Percentiles rank a stretch among this genome's conserved stretches.
Evolutionary conservation across 2,888 invertebrate genomes (phyloP).

Genomic region (Choreutis nemorana): DNA sequence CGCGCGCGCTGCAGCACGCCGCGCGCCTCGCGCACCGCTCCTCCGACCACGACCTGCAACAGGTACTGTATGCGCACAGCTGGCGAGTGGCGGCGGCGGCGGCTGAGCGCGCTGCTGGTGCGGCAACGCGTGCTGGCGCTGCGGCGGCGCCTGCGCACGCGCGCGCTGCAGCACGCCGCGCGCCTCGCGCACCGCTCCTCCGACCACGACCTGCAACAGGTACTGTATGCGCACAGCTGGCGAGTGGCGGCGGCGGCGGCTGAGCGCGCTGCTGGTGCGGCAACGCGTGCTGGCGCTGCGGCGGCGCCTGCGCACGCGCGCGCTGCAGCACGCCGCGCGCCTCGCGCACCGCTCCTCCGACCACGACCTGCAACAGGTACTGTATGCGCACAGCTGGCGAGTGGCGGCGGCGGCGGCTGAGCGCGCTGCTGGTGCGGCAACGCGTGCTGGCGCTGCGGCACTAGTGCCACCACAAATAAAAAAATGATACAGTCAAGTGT

Average conservation of each 20-base stretch:
- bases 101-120: slow-evolving; percentile 26
- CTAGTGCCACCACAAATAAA: too few species aligned
- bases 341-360: slow-evolving; percentile 45
- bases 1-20: slow-evolving; percentile 32
- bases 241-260: slow-evolving; percentile 16
- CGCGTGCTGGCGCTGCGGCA: slow-evolving; percentile 41
- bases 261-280: slow-evolving; percentile 29
- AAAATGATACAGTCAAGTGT: too few species aligned
- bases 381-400: too few species aligned
- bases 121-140: slow-evolving; percentile 39
- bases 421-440: slow-evolving; percentile 29
- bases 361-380: slow-evolving; percentile 46
- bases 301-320: slow-evolving; percentile 32
- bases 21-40: slow-evolving; percentile 43
- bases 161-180: slow-evolving; percentile 34
- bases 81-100: slow-evolving; percentile 20
- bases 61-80: slow-evolving; percentile 22
- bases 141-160: slow-evolving; percentile 32
- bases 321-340: slow-evolving; percentile 32
- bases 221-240: too few species aligned
- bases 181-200: slow-evolving; percentile 45
- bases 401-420: slow-evolving; percentile 21
- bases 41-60: slow-evolving; percentile 42
- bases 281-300: slow-evolving; percentile 42
- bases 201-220: slow-evolving; percentile 43